Conservation (phyloP, 64 coral and sea anemone genomes). For the Pachyseris speciosa region DNA sequence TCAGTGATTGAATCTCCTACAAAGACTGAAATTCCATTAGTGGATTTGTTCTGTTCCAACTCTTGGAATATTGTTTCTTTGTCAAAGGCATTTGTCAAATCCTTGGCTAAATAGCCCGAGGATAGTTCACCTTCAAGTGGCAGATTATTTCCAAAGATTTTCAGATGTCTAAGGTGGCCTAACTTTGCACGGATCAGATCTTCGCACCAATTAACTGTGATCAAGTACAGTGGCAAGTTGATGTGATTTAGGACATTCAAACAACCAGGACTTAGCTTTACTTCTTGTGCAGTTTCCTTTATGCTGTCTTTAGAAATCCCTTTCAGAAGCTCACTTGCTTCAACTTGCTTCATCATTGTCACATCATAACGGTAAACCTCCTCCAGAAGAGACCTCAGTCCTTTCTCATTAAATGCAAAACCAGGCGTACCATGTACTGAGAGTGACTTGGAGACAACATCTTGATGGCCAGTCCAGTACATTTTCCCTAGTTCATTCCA, state of each 20-base stretch:
- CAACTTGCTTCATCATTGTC: slow-evolving; percentile 68
- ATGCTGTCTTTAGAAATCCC: slow-evolving; percentile 82
- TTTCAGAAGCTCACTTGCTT: slow-evolving; percentile 83
- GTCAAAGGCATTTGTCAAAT: slow-evolving; percentile 76
- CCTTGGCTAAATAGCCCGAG: slow-evolving; percentile 71
- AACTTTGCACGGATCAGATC: slow-evolving; percentile 81
- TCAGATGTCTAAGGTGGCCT: slow-evolving; percentile 65
- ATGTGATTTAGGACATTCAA: slow-evolving; percentile 76
- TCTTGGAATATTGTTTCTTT: slow-evolving; percentile 79
- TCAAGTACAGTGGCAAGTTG: slow-evolving; percentile 82
- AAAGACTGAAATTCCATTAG: slow-evolving; percentile 66
- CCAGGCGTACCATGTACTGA: neutral
- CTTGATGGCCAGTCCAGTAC: slow-evolving; percentile 66
- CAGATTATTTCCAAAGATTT: slow-evolving; percentile 80
- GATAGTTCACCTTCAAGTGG: slow-evolving; percentile 72
- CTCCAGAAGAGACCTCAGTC: slow-evolving; percentile 62
- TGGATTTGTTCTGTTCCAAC: slow-evolving; percentile 21
- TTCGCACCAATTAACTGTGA: slow-evolving; percentile 95
- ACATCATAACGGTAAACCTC: slow-evolving; percentile 72
- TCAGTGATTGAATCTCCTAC: slow-evolving; percentile 92
- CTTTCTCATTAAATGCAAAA: slow-evolving; percentile 59
- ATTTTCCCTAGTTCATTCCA: slow-evolving; percentile 62
- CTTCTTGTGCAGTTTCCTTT: slow-evolving; percentile 64
- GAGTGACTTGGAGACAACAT: slow-evolving; percentile 39
- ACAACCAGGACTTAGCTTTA: slow-evolving; percentile 75